phyloP scores from a whole-genome alignment of 2,797 vertebrate genomes.

The Xenentodon cancila region DNA sequence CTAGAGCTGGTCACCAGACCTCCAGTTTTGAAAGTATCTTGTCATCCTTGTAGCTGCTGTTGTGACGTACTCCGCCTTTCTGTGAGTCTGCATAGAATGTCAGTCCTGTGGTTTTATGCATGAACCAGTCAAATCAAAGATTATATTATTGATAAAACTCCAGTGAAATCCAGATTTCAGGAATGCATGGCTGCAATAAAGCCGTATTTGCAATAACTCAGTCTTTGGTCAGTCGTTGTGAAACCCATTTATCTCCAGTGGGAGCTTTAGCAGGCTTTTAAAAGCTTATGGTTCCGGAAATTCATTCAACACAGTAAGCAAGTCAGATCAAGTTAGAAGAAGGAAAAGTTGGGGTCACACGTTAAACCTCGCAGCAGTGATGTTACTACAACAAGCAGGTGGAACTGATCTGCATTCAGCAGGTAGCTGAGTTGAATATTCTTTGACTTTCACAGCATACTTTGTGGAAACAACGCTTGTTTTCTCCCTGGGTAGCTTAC shows the following conservation, averaged over 20 bases:
- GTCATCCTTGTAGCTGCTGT: constrained; percentile 5
- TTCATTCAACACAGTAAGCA: constrained; percentile 2
- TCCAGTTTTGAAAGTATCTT: constrained; percentile 3
- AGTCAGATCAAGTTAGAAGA: constrained; percentile 1
- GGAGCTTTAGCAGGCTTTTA: constrained; percentile 2
- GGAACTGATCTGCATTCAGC: constrained; percentile 12
- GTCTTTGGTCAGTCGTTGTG: constrained; percentile 2
- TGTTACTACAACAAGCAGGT: constrained; percentile 21
- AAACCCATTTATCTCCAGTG: constrained; percentile 6
- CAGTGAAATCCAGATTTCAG: neutral
- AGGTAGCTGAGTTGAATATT: constrained; percentile 1
- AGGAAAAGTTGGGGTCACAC: neutral
- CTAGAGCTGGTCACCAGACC: constrained; percentile 10
- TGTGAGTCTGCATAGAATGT: constrained; percentile 19
- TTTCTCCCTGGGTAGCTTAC: constrained; percentile 2
- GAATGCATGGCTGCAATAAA: constrained; percentile 20
- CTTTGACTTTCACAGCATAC: neutral
- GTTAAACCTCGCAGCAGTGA: neutral
- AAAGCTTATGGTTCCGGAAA: neutral
- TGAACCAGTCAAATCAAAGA: constrained; percentile 37
- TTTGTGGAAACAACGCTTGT: neutral
- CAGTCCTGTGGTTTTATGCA: constrained; percentile 40
- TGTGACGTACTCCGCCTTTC: constrained; percentile 21
- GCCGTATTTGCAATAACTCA: constrained; percentile 28
- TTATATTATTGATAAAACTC: neutral